Base-by-base conservation (phyloP, 2,888 invertebrate species). In the Tipula vernalis region DNA sequence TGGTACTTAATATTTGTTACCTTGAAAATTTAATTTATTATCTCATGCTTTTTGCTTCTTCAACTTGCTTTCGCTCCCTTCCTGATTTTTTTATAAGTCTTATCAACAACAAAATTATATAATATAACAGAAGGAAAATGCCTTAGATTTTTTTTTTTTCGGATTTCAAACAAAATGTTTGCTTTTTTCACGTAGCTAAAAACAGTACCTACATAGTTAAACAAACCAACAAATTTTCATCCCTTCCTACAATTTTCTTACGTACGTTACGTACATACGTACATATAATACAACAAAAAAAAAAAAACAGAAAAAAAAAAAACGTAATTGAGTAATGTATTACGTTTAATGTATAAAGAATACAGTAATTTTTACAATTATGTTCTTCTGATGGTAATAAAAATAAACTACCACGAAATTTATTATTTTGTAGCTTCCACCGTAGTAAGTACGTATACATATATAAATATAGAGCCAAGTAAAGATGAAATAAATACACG, bases 371-470 rank as follows among this genome's bases (percentile, higher is more conserved):
- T 71, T 71, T 71, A 71, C 71, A 71, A 71, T 71, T 71, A 71
- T 71, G 71, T 71, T 71, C 71, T 71, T 71, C 12, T 71, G 28
- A 71, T 71, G 71, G 71, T 71, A 71, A 71, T 71, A 71, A 71
- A 71, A 71, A 71, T 71, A 71, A 71, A 71, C 71, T 71, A 71
- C 71, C 71, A 71, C 71, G 71, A 71, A 71, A 71, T 71, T 71
- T 71, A 71, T 71, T 71, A 71, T 71, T 71, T 71, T 28, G 71
- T 71, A 28, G 71, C 71, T 71, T 28, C 8, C 12, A 12, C 10
- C 28, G 28, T 71, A 39, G 39, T 39, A 39, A 39, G 28, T 71
- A 71, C 28, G 4, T 71, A 28, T 28, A 51, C n/a, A 51, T 51
- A 51, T 5, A 15, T 51, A 51, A 5, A 51, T 15, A 51, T 51